Base-by-base conservation (phyloP, 2,113 vertebrate genomes). In the Coracopsis vasa region DNA sequence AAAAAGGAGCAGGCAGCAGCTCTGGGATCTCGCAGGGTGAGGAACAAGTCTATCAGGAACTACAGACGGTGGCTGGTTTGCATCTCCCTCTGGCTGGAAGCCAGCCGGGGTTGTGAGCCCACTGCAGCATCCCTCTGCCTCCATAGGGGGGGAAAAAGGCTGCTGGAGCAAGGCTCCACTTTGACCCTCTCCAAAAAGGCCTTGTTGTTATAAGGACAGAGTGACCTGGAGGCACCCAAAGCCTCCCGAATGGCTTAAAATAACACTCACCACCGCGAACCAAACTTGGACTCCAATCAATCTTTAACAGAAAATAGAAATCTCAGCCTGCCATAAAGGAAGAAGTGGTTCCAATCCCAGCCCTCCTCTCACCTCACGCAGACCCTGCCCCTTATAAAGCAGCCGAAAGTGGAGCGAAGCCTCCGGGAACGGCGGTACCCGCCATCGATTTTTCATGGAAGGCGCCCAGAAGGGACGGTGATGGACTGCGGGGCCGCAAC, bases 11-110 rank as follows among this genome's bases (percentile, higher is more conserved):
- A 87, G 69, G 90, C 80, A 86, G 86, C 86, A 86, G 61, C 88
- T 79, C 88, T 60, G 95, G 74, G 89, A 87, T 96, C 84, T 95
- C 17, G 2, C 33, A 7, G 88, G 88, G 67, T 44, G 72, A 69
- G 71, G 88, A 94, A 62, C 84, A 90, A 88, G 83, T 88, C 83
- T 85, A 90, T 74, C 74, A 93, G 85, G 94, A 90, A 88, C 88
- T 86, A 87, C 86, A 90, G 94, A 41, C 61, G 31, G 86, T 87
- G 91, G 53, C 91, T 96, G 92, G 92, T 82, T 93, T 88, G 74
- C 35, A 23, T 93, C 74, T 95, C 86, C 21, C 28, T 33, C 79
- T 95, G 96, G 90, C 90, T 88, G 79, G 90, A n/a, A 90, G 86
- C 94, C 94, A 95, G 90, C 8, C 1, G 2, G 56, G 96, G 90